A percentile compares a stretch with the other conserved stretches of the same genome.
Conservation (phyloP, 2,888 invertebrate genomes). For the Aradus depressus region DNA sequence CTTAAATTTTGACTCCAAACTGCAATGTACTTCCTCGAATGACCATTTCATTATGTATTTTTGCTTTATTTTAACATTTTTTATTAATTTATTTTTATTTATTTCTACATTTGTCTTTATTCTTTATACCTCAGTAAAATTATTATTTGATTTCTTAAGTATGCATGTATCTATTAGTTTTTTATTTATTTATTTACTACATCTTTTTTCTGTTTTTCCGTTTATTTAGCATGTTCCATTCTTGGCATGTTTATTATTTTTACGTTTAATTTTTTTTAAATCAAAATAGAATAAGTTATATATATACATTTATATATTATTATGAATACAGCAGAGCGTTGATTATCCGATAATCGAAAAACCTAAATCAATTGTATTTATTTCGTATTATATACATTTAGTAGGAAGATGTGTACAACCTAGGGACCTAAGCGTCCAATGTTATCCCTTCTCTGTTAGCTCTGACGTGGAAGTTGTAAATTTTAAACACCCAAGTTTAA, state of each 20-base stretch:
- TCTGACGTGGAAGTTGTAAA: too few species aligned
- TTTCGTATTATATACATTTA: too few species aligned
- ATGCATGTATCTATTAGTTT: too few species aligned
- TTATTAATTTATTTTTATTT: too few species aligned
- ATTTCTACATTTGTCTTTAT: slow-evolving; percentile 6
- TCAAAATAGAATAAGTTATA: not conserved
- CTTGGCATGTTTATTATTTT: slow-evolving; percentile 9
- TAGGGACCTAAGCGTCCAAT: too few species aligned
- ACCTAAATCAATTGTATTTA: too few species aligned
- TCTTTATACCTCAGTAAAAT: slow-evolving; percentile 8
- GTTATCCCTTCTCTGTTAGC: too few species aligned
- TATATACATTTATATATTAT: not conserved
- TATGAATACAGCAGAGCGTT: too few species aligned
- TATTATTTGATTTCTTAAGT: slow-evolving; percentile 7
- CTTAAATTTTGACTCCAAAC: slow-evolving; percentile 7
- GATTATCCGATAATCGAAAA: too few species aligned
- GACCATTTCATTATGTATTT: not conserved
- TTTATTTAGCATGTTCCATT: slow-evolving; percentile 14
- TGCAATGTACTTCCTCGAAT: slow-evolving; percentile 16
- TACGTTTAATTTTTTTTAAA: not conserved
- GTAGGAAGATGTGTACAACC: too few species aligned
- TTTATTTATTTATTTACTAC: too few species aligned
- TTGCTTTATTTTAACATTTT: not conserved
- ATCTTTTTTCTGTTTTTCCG: slow-evolving; percentile 5
- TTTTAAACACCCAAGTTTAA: too few species aligned